Conservation (phyloP, 2,888 invertebrate genomes). For the Aphidoletes aphidimyza region DNA sequence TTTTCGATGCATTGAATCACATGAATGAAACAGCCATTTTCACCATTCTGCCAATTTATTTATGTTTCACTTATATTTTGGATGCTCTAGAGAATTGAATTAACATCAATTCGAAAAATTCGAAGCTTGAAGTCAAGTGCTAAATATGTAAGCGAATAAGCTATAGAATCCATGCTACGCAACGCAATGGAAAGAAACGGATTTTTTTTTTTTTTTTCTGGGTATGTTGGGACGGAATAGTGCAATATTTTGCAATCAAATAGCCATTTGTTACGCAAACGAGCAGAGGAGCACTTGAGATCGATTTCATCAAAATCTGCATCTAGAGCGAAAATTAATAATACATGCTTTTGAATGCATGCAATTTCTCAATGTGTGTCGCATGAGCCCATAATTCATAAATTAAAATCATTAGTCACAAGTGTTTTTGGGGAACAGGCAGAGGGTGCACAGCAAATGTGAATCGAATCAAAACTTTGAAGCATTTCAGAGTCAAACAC, state of each 20-base stretch:
- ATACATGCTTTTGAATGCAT: neutral
- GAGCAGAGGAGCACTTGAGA: neutral
- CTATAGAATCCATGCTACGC: too few relatives aligned
- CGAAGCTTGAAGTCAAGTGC: too few relatives aligned
- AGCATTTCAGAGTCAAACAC: neutral
- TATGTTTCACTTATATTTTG: too few relatives aligned
- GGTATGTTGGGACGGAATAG: too few relatives aligned
- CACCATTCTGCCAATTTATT: neutral
- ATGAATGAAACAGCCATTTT: neutral
- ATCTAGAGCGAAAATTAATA: neutral
- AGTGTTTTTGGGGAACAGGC: slow-evolving; percentile 13
- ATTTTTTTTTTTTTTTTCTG: too few relatives aligned
- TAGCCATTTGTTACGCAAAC: too few relatives aligned
- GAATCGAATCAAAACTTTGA: slow-evolving; percentile 24
- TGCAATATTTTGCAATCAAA: too few relatives aligned
- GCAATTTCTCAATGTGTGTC: too few relatives aligned
- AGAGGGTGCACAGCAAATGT: neutral
- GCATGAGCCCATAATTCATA: neutral
- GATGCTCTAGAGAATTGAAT: too few relatives aligned
- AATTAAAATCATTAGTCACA: slow-evolving; percentile 31
- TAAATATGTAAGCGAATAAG: too few relatives aligned
- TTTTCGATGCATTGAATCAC: neutral
- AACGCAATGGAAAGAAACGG: too few relatives aligned
- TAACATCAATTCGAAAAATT: too few relatives aligned
- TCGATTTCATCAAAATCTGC: neutral